Percentiles rank a stretch among this genome's conserved stretches.
phyloP scores from a whole-genome alignment of 2,113 vertebrate genomes.

The Australoheros scitulus region DNA sequence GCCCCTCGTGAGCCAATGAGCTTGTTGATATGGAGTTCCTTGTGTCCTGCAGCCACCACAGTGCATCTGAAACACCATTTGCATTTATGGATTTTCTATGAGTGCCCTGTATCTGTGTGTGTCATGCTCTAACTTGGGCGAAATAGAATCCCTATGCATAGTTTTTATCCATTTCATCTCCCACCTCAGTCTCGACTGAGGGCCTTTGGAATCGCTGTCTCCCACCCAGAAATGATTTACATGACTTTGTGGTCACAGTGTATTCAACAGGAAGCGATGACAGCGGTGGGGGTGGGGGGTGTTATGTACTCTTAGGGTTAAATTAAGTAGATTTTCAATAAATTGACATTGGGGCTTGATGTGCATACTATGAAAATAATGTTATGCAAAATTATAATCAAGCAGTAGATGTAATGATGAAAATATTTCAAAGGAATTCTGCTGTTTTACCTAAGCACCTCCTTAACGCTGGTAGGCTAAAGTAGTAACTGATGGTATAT shows the following conservation, averaged over 20 bases:
- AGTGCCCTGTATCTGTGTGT: slow-evolving; percentile 41
- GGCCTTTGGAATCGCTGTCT: slow-evolving; percentile 43
- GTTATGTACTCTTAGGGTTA: background rate
- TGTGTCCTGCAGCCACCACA: slow-evolving; percentile 61
- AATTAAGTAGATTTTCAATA: background rate
- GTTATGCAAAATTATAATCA: background rate
- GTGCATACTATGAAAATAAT: background rate
- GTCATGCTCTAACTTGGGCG: slow-evolving; percentile 57
- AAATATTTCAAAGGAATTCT: background rate
- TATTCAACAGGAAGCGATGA: background rate
- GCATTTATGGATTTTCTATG: slow-evolving; percentile 74
- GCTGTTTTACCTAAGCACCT: background rate
- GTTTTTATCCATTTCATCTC: slow-evolving; percentile 66
- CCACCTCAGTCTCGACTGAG: slow-evolving; percentile 34
- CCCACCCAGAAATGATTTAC: slow-evolving; percentile 22
- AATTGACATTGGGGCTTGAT: background rate
- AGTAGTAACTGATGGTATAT: background rate
- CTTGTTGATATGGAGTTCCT: slow-evolving; percentile 58
- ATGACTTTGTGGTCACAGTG: slow-evolving; percentile 13
- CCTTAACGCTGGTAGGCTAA: background rate
- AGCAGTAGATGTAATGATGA: background rate
- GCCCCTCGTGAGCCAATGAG: slow-evolving; percentile 47
- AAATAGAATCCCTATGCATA: slow-evolving; percentile 65
- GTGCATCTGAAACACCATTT: slow-evolving; percentile 60
- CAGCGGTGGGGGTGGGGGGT: background rate